Evolutionary conservation across 2,797 vertebrate species (phyloP).

Genomic region (Forpus xanthops): DNA sequence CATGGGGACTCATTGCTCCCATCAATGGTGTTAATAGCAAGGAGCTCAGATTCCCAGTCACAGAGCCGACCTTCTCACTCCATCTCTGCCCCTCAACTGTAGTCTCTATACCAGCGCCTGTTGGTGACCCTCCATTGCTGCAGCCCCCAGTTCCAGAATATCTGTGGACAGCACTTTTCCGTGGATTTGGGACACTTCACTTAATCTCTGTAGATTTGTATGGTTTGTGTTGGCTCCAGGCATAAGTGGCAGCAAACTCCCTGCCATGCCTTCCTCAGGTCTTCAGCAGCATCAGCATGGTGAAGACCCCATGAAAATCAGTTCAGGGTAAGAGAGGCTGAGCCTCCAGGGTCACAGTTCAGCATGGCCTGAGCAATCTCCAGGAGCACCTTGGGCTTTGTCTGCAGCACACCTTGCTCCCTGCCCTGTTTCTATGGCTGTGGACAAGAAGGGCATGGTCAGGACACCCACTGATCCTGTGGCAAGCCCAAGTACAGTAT

Average conservation of each 20-base stretch:
- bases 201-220: not conserved
- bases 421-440: not conserved
- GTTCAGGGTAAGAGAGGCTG: not conserved
- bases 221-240: not conserved
- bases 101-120: not conserved
- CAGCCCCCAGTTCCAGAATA: not conserved
- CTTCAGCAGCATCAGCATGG: not conserved
- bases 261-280: not conserved
- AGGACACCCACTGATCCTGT: not conserved
- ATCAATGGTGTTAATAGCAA: not conserved
- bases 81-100: not conserved
- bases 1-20: not conserved
- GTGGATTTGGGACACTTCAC: not conserved
- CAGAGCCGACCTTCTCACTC: not conserved
- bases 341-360: not conserved
- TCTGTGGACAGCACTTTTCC: not conserved
- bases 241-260: not conserved
- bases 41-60: not conserved
- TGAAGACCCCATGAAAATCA: not conserved
- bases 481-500: fast-evolving
- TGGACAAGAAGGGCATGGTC: not conserved
- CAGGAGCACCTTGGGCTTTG: not conserved
- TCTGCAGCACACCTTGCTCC: not conserved
- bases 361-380: not conserved
- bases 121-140: not conserved